Conservation (phyloP, 2,113 vertebrate species). For the Arvicanthis niloticus region DNA sequence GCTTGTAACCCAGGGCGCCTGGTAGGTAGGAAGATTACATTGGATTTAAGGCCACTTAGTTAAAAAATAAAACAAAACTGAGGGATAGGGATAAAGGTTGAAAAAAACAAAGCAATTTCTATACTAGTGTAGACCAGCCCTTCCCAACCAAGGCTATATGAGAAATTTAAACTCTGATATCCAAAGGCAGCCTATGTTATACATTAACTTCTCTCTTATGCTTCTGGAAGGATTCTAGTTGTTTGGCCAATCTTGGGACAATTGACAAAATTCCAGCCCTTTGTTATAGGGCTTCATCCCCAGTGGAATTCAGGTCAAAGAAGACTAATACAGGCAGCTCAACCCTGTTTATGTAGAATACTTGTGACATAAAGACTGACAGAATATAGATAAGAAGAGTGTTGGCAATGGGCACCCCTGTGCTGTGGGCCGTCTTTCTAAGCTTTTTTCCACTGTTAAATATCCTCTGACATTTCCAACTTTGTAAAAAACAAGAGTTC, state of each 20-base stretch:
- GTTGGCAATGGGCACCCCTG: too few relatives aligned
- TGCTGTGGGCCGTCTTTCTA: background rate
- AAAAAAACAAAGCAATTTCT: background rate
- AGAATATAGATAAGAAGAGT: background rate
- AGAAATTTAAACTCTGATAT: background rate
- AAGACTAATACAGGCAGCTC: background rate
- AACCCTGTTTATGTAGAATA: background rate
- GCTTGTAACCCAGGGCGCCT: background rate
- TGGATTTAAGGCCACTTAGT: background rate
- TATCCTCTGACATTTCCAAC: slow-evolving; percentile 11
- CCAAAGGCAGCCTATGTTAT: background rate
- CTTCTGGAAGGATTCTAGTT: background rate
- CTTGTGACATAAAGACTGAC: background rate
- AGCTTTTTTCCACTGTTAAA: background rate
- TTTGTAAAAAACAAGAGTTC: background rate
- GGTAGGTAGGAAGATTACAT: background rate
- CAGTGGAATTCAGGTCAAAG: background rate
- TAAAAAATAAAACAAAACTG: background rate
- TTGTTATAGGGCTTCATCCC: background rate
- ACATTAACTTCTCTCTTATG: background rate
- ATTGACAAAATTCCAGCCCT: background rate
- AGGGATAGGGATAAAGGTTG: background rate
- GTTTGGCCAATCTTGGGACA: background rate
- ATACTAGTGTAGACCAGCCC: background rate
- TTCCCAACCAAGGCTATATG: background rate